Percentiles rank a stretch among this genome's conserved stretches.
Conservation (phyloP, 1,140 invertebrate species). For the Eulimnadia texana region DNA sequence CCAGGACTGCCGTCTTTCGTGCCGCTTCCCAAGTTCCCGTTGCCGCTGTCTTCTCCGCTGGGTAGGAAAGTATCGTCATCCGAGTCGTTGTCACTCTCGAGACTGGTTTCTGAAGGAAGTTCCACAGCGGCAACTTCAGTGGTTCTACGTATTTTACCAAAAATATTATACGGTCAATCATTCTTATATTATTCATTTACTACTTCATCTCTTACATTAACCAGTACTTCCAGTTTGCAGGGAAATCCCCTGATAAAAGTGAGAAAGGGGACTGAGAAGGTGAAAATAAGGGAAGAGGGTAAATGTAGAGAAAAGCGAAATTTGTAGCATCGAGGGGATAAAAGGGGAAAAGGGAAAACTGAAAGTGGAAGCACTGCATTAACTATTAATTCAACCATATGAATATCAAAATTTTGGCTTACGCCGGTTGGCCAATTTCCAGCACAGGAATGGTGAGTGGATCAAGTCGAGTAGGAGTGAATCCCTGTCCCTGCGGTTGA, state of each 20-base stretch:
- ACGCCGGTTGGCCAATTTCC: slow-evolving; percentile 42
- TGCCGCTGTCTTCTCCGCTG: slow-evolving; percentile 14
- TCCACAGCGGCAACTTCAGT: slow-evolving; percentile 12
- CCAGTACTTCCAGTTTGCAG: too few relatives aligned
- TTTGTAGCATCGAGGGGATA: too few relatives aligned
- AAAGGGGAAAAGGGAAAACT: too few relatives aligned
- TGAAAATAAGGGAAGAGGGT: too few relatives aligned
- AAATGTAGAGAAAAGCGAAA: too few relatives aligned
- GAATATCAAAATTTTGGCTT: too few relatives aligned
- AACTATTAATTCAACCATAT: too few relatives aligned
- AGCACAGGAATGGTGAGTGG: slow-evolving; percentile 47
- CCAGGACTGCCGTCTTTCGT: not conserved
- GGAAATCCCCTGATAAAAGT: too few relatives aligned
- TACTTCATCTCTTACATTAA: too few relatives aligned
- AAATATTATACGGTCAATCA: not conserved
- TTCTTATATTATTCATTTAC: too few relatives aligned
- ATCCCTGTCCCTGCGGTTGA: not conserved
- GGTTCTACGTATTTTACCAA: slow-evolving; percentile 11
- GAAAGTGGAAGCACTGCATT: too few relatives aligned
- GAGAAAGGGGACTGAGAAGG: too few relatives aligned
- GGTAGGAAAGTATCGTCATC: slow-evolving; percentile 27
- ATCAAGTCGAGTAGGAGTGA: slow-evolving; percentile 31
- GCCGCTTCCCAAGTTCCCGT: not conserved
- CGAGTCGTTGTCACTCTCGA: slow-evolving; percentile 18
- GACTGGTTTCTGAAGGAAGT: slow-evolving; percentile 6